Base-by-base conservation (phyloP, 23 tunicate species). In the Ciona savignyi region DNA sequence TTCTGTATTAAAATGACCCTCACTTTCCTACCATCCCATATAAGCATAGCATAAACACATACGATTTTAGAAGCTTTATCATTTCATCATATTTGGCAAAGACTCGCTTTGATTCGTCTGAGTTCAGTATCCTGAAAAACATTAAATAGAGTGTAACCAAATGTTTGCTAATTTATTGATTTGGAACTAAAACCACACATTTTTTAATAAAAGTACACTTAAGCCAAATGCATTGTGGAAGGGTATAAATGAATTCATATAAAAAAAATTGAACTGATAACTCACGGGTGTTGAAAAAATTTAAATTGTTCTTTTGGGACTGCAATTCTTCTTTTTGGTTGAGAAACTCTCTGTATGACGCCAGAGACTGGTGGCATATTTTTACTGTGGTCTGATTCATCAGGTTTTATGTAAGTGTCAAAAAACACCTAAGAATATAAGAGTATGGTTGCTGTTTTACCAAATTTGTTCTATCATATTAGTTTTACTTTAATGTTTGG, bases 341-440 rank as follows among this genome's bases (percentile, higher is more conserved):
- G 89, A 1, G 82, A 67, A 2, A 85, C 82, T 35, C 89, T 48
- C 70, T 83, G 89, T 51, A 89, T 80, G 31, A 89, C 74, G 25
- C 89, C 96, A 61, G 96, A 89, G 2, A 87, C 86, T 4, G 89
- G 89, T 6, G 96, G 96, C 89, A 89, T 83, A 78, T 89, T 89
- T 71, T 78, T 78, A 64, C 89, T 83, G 62, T 70, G 72, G 9
- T 30, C 71, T 29, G 65, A 72, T 11, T 79, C 89, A 22, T 74
- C 69, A 24, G 73, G n/a, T 30, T 71, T 33, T 24, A 89, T 56
- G 63, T 78, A 83, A 11, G 62, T 72, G 63, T 89, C 96, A 64
- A 60, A 89, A 25, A 83, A 51, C 19, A 89, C 67, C 96, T 88
- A 31, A 26, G 30, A 1, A 30, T n/a, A n/a, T n/a, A n/a, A n/a